Evolutionary conservation across 2,797 vertebrate species (phyloP).

Genomic region (Pseudochirops cupreus): DNA sequence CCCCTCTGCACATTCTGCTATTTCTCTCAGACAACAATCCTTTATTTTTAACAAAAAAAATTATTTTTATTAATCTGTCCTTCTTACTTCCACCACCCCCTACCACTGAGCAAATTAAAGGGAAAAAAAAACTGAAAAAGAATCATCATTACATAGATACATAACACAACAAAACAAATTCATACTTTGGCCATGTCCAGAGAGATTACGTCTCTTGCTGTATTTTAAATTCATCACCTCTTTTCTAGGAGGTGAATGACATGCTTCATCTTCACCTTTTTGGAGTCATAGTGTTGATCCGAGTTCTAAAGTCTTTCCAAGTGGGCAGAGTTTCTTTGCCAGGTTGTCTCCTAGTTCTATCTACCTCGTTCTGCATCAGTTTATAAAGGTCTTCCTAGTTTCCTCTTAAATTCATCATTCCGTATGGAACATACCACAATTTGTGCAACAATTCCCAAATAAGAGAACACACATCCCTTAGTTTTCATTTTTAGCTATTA

Average conservation of each 20-base stretch:
- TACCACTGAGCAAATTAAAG: not conserved
- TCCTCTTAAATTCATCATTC: not conserved
- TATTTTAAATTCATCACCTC: not conserved
- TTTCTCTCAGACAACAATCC: not conserved
- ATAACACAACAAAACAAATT: not conserved
- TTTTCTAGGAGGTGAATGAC: not conserved
- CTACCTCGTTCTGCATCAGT: not conserved
- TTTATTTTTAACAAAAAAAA: not conserved
- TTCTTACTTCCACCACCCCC: not conserved
- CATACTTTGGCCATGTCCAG: not conserved
- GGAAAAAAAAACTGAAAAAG: not conserved
- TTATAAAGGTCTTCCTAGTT: not conserved
- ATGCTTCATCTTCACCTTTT: not conserved
- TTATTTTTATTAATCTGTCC: not conserved
- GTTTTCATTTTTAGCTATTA: not conserved
- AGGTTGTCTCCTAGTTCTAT: not conserved
- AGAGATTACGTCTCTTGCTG: not conserved
- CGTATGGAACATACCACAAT: not conserved
- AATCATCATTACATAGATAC: not conserved
- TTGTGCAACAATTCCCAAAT: not conserved
- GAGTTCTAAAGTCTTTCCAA: not conserved
- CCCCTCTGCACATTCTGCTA: not conserved
- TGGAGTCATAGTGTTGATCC: not conserved
- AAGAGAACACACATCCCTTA: not conserved
- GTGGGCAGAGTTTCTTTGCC: not conserved